These are phyloP conservation scores for Coptotermes formosanus DNA, from an alignment of 1,140 invertebrate species.

Conservation along the genomic window DNA sequence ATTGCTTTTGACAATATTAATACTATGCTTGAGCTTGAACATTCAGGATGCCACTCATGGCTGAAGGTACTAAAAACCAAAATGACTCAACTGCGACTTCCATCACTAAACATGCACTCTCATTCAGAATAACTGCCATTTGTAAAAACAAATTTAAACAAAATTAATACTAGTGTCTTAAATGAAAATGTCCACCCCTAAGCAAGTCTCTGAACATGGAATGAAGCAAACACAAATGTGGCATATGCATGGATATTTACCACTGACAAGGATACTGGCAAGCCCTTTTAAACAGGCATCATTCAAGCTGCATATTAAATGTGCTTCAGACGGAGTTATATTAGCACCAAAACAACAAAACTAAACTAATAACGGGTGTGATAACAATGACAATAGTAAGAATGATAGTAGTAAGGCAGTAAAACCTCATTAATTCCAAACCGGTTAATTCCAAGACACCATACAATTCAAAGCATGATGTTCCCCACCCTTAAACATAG, in stretches of 20 bases:
- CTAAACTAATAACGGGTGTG: not conserved
- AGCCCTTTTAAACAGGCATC: not conserved
- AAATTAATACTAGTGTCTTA: not conserved
- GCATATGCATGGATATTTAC: not conserved
- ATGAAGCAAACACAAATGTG: not conserved
- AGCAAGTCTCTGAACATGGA: not conserved
- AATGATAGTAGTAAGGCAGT: not conserved
- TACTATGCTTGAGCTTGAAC: too few relatives aligned
- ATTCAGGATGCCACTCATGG: too few relatives aligned
- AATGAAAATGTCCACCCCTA: not conserved
- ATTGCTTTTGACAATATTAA: too few relatives aligned
- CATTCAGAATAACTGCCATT: not conserved
- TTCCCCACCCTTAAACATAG: too few relatives aligned
- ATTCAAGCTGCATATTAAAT: not conserved
- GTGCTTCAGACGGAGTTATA: not conserved
- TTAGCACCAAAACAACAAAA: not conserved
- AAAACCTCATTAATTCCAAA: too few relatives aligned
- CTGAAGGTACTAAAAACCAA: too few relatives aligned
- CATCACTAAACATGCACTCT: not conserved
- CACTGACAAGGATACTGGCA: not conserved
- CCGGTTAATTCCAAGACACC: too few relatives aligned
- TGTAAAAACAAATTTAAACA: not conserved
- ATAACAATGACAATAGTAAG: not conserved
- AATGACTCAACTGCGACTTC: too few relatives aligned
- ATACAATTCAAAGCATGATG: too few relatives aligned